Conservation (phyloP, 2,113 vertebrate genomes). For the Globicephala melas region DNA sequence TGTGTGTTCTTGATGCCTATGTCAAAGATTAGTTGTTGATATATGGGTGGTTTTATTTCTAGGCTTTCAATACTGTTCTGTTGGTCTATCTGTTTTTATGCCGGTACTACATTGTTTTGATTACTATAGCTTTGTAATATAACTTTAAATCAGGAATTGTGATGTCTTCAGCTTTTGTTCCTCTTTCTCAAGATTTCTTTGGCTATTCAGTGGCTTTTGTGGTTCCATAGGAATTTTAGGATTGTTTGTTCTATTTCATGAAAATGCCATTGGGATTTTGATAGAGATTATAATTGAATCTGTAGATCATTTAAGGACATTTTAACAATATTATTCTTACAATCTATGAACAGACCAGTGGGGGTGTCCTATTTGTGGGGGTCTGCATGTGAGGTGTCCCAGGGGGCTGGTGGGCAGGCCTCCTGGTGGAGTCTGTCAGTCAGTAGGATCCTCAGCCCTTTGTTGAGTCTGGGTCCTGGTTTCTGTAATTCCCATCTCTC, state of each 20-base stretch:
- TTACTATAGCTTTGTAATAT: background rate
- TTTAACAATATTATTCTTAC: background rate
- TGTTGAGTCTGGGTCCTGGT: background rate
- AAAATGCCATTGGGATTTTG: background rate
- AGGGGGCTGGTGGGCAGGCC: background rate
- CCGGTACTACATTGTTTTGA: background rate
- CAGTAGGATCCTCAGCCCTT: background rate
- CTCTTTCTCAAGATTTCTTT: background rate
- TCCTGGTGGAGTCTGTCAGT: background rate
- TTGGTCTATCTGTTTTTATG: background rate
- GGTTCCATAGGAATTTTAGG: background rate
- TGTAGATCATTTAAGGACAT: background rate
- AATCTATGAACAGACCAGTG: background rate
- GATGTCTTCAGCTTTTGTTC: background rate
- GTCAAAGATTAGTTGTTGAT: background rate
- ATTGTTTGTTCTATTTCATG: background rate
- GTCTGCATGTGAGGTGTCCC: background rate
- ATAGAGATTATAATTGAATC: background rate
- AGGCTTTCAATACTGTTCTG: background rate
- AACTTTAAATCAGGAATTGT: background rate
- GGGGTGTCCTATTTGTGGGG: background rate
- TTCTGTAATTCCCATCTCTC: background rate
- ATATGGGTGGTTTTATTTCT: background rate
- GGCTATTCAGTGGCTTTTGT: background rate
- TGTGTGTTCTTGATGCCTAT: background rate